Percentiles rank a stretch among this genome's conserved stretches.
Evolutionary conservation across 2,113 vertebrate genomes (phyloP).

Genomic region (Gadus chalcogrammus): DNA sequence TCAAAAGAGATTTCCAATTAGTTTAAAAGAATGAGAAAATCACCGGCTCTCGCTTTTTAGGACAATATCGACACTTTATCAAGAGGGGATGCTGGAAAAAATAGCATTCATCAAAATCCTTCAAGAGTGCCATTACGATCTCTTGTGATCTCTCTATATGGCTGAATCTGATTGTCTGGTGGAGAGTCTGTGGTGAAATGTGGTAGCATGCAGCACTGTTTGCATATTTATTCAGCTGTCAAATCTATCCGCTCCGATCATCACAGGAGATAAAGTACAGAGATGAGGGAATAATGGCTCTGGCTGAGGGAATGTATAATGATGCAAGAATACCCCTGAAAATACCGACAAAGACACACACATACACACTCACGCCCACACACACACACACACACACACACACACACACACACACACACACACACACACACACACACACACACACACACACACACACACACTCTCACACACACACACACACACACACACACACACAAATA

Average conservation of each 20-base stretch:
- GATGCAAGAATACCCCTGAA: conserved; percentile 58
- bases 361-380: not conserved
- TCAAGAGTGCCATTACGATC: conserved; percentile 59
- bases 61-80: conserved; percentile 58
- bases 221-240: conserved; percentile 78
- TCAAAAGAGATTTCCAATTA: conserved; percentile 64
- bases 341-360: conserved; percentile 16
- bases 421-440: no score
- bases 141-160: conserved; percentile 39
- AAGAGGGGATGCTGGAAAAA: conserved; percentile 46
- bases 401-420: not conserved
- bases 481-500: conserved; percentile 7
- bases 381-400: conserved; percentile 3
- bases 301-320: conserved; percentile 59
- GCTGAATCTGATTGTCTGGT: conserved; percentile 62
- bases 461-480: not conserved
- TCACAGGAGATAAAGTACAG: conserved; percentile 71
- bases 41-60: conserved; percentile 39
- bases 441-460: not conserved
- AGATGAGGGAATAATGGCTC: conserved; percentile 72
- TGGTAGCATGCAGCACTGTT: conserved; percentile 51
- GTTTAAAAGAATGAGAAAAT: conserved; percentile 45
- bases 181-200: conserved; percentile 60
- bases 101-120: conserved; percentile 57
- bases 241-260: conserved; percentile 73